Base-by-base conservation (phyloP, 1,140 invertebrate genomes). In the Ruditapes philippinarum region DNA sequence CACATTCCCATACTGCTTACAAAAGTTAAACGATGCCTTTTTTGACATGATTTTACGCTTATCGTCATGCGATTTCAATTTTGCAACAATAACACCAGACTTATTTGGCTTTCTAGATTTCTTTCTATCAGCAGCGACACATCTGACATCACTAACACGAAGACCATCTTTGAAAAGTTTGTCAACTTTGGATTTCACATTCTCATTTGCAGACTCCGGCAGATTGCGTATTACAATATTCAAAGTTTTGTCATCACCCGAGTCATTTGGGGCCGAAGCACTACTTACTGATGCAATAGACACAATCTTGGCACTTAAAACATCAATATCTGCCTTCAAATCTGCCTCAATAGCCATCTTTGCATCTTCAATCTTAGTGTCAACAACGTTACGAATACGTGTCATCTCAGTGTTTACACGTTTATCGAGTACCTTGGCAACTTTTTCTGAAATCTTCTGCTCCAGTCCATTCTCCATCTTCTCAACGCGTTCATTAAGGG, bases 351-450 rank as follows among this genome's bases (percentile, higher is more conserved):
- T 79, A 54, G 74, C 14, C 74, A 25, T 42, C 45, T 79, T 79
- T 36, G 31, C 74, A 51, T n/a, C 42, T 42, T 79, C 7, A 17
- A 79, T 31, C n/a, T 51, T 42, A 51, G 38, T 79, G 42, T 51
- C 42, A 17, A 79, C 74, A 45, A 28, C 25, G 12, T 54, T 79
- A 54, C 49, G 74, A 33, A 79, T 51, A 49, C 74, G 45, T 79
- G 74, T 42, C 74, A 79, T 79, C 74, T 79, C 74, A 57, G 78
- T 49, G 38, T 42, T 49, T 28, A 79, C 74, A 22, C 78, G 78
- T 60, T 81, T 81, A 38, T 81, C 78, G 31, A 81, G 54, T 11
- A 81, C 28, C 28, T 60, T 17, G 11, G 78, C 54, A 57, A 81
- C 78, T 28, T 81, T 81, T 11, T 81, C 33, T 28, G 51, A 40